These are phyloP conservation scores for Lepilemur septentrionalis DNA, from an alignment of 2,797 vertebrate species.

Conservation along the genomic window DNA sequence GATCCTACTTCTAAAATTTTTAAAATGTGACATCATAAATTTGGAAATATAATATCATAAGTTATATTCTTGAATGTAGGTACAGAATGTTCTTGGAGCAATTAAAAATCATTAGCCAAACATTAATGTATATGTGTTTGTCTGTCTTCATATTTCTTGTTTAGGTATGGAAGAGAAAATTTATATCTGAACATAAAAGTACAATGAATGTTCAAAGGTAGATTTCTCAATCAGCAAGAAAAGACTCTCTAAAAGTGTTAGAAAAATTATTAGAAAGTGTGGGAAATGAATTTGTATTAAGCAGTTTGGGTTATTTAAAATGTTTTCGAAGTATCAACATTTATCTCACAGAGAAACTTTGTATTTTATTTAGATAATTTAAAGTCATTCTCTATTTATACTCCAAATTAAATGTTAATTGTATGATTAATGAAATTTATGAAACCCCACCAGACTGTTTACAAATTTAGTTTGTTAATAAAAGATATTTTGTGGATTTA, in stretches of 20 bases:
- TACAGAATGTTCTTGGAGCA: neutral
- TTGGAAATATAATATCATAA: neutral
- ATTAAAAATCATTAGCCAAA: constrained; percentile 29
- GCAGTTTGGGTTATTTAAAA: neutral
- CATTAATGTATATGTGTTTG: neutral
- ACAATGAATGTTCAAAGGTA: neutral
- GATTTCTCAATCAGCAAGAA: neutral
- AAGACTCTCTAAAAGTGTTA: neutral
- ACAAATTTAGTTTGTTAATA: constrained; percentile 51
- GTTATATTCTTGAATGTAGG: neutral
- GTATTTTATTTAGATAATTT: constrained; percentile 11
- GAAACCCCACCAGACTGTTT: neutral
- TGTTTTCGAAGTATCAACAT: constrained; percentile 17
- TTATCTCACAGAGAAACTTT: neutral
- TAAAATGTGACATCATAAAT: neutral
- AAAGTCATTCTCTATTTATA: constrained; percentile 5
- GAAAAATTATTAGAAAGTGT: neutral
- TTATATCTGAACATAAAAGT: neutral
- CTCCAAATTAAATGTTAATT: constrained; percentile 41
- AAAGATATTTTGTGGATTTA: constrained; percentile 22
- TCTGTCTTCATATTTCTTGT: constrained; percentile 1
- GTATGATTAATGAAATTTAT: constrained; percentile 17
- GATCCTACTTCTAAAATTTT: constrained; percentile 15
- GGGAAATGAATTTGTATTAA: neutral
- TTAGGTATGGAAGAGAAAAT: constrained; percentile 2